phyloP scores from a whole-genome alignment of 2,797 vertebrate species.

The Eupleurogrammus muticus region DNA sequence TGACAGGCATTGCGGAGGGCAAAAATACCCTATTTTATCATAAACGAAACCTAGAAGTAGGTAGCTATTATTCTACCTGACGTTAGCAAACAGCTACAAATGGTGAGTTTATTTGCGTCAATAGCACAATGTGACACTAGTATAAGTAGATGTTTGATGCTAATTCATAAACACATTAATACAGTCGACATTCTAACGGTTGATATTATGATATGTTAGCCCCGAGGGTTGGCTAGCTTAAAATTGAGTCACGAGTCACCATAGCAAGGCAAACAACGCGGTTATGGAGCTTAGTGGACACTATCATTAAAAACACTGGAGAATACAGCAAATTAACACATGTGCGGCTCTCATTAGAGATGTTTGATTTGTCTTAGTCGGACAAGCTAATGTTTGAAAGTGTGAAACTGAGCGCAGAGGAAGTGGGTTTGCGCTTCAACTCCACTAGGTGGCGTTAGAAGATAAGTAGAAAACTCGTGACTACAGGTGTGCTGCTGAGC shows the following conservation, averaged over 20 bases:
- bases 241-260: slow-evolving; percentile 1
- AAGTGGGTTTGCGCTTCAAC: not conserved
- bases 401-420: not conserved
- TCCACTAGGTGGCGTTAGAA: slow-evolving; percentile 73
- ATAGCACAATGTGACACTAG: not conserved
- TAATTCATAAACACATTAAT: not conserved
- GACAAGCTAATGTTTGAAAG: slow-evolving; percentile 22
- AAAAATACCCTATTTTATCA: accelerated
- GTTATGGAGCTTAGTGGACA: not conserved
- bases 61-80: not conserved
- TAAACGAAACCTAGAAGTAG: not conserved
- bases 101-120: slow-evolving; percentile 42
- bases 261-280: not conserved
- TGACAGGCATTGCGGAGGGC: accelerated
- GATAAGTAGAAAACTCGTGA: not conserved
- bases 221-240: slow-evolving; percentile 22
- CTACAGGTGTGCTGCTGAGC: not conserved
- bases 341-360: not conserved
- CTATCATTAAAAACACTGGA: accelerated
- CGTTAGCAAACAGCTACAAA: not conserved
- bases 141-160: not conserved
- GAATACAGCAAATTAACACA: not conserved
- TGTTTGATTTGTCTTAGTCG: not conserved
- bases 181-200: not conserved
- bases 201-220: slow-evolving; percentile 4